These are phyloP conservation scores for Blastobasis adustella DNA, from an alignment of 2,888 invertebrate genomes.

Conservation along the genomic window DNA sequence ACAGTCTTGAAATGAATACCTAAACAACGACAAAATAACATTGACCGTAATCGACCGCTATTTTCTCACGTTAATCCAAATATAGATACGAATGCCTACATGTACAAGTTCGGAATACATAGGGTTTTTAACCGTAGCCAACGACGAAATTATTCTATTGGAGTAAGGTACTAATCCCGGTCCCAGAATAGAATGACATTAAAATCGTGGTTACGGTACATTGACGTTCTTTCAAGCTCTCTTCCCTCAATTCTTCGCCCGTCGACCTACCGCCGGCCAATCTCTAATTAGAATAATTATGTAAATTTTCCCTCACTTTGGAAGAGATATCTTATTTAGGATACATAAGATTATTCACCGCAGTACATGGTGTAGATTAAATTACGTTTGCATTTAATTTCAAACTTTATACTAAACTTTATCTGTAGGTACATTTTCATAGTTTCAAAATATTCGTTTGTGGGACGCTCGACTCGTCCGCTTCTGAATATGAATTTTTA, in stretches of 20 bases:
- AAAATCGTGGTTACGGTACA: slow-evolving; percentile 49
- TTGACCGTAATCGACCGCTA: too few relatives aligned
- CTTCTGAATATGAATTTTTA: too few relatives aligned
- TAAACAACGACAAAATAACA: too few relatives aligned
- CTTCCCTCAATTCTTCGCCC: slow-evolving; percentile 30
- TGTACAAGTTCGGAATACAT: slow-evolving; percentile 8
- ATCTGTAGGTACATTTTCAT: neutral
- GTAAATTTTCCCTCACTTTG: neutral
- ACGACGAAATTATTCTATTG: slow-evolving; percentile 57
- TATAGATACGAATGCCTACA: slow-evolving; percentile 6
- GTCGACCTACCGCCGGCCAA: slow-evolving; percentile 25
- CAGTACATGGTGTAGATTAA: neutral
- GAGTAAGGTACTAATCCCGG: slow-evolving; percentile 31
- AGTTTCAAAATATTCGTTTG: too few relatives aligned
- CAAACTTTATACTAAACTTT: neutral
- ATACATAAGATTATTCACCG: neutral
- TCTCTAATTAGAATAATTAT: neutral
- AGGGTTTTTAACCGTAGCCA: slow-evolving; percentile 30
- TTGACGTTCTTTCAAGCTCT: slow-evolving; percentile 51
- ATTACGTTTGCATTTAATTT: neutral
- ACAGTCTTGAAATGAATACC: too few relatives aligned
- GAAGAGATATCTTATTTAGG: neutral
- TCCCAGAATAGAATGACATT: slow-evolving; percentile 40
- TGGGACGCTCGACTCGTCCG: too few relatives aligned
- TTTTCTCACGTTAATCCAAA: too few relatives aligned